These are phyloP conservation scores for Drosophila austrosaltans DNA, from an alignment of 2,888 invertebrate species.

Conservation along the genomic window DNA sequence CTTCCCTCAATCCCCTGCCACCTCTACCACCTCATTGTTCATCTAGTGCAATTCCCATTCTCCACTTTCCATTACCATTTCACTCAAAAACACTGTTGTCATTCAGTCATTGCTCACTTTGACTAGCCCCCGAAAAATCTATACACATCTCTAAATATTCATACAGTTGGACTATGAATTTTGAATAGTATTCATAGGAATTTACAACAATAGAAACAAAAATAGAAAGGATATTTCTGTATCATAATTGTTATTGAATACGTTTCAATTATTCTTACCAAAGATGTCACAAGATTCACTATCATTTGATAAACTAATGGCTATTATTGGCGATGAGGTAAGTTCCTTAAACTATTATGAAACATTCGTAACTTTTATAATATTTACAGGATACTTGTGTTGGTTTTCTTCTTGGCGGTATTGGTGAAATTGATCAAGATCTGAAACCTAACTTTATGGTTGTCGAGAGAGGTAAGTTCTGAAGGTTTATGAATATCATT, in stretches of 20 bases:
- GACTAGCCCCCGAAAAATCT: not conserved
- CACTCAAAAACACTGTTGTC: constrained; percentile 37
- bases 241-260: too few relatives aligned
- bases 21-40: not conserved
- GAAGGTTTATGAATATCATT: not conserved
- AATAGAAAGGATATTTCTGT: not conserved
- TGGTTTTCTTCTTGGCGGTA: constrained; percentile 66
- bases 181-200: not conserved
- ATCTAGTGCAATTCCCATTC: constrained; percentile 19
- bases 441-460: constrained; percentile 62
- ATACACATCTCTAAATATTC: not conserved
- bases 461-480: constrained; percentile 53
- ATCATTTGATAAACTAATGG: constrained; percentile 46
- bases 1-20: constrained; percentile 7
- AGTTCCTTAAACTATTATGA: not conserved
- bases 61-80: constrained; percentile 35
- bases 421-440: constrained; percentile 56
- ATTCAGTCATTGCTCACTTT: constrained; percentile 20
- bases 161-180: not conserved
- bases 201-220: not conserved
- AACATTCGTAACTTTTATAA: not conserved
- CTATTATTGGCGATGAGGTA: constrained; percentile 68
- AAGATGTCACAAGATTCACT: constrained; percentile 41
- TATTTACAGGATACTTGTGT: constrained; percentile 61
- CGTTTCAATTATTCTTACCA: not conserved